Percentiles rank a stretch among this genome's conserved stretches.
These are phyloP conservation scores for Amblyteles armatorius DNA, from an alignment of 2,888 invertebrate genomes.

Conservation along the genomic window DNA sequence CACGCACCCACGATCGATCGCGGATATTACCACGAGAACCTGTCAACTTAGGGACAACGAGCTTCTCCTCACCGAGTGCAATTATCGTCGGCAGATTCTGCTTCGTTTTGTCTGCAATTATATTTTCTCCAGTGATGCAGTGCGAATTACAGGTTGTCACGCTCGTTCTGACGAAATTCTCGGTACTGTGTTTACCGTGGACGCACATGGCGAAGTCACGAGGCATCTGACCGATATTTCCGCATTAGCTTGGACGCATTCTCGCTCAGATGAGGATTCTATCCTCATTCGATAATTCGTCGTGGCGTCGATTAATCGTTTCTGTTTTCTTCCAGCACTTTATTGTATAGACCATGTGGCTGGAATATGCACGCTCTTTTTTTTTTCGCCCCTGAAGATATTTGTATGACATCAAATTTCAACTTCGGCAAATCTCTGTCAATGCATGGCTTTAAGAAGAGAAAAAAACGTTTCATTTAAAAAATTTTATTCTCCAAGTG, in stretches of 20 bases:
- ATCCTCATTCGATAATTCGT: not conserved
- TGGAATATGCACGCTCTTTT: not conserved
- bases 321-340: not conserved
- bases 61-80: not conserved
- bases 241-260: conserved; percentile 18
- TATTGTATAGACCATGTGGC: not conserved
- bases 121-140: not conserved
- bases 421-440: too few relatives aligned
- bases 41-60: conserved; percentile 66
- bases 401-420: too few relatives aligned
- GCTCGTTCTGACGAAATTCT: conserved; percentile 25
- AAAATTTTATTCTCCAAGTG: too few relatives aligned
- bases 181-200: conserved; percentile 42
- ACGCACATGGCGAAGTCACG: conserved; percentile 64
- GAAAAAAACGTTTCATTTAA: too few relatives aligned
- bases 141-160: conserved; percentile 10
- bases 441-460: too few relatives aligned
- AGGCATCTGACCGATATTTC: conserved; percentile 45
- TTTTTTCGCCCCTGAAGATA: not conserved
- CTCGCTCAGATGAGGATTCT: not conserved
- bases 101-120: conserved; percentile 11
- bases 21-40: conserved; percentile 64
- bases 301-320: not conserved
- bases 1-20: conserved; percentile 69
- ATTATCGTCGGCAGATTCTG: not conserved